These are phyloP conservation scores for Lophius piscatorius DNA, from an alignment of 2,113 vertebrate genomes.

Conservation along the genomic window DNA sequence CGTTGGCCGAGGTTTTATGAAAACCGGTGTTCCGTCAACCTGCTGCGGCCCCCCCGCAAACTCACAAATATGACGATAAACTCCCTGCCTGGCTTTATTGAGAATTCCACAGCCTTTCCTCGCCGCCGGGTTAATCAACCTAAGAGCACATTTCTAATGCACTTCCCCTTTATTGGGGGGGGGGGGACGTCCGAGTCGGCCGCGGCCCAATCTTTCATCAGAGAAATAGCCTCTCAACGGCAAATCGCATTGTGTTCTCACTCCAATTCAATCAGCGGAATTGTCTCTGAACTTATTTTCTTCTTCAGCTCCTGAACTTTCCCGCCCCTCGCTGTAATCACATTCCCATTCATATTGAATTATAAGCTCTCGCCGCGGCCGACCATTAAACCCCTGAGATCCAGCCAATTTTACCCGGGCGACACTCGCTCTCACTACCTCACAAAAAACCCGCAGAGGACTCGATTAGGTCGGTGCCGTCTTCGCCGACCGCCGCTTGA, in stretches of 20 bases:
- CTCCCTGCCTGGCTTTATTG: conserved; percentile 27
- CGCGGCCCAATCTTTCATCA: conserved; percentile 62
- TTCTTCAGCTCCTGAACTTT: conserved; percentile 48
- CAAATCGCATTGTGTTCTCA: conserved; percentile 62
- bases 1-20: not conserved
- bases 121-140: conserved; percentile 59
- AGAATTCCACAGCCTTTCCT: conserved; percentile 45
- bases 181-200: conserved; percentile 54
- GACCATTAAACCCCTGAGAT: conserved; percentile 37
- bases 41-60: not conserved
- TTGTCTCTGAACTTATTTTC: conserved; percentile 56
- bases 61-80: not conserved
- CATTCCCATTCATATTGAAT: conserved; percentile 53
- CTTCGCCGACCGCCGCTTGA: conserved; percentile 5
- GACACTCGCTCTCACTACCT: conserved; percentile 4
- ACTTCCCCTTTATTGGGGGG: conserved; percentile 61
- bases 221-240: conserved; percentile 39
- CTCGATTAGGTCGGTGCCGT: conserved; percentile 28
- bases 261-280: conserved; percentile 59
- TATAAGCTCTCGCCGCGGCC: conserved; percentile 22
- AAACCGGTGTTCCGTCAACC: not conserved
- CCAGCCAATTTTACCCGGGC: conserved; percentile 32
- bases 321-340: conserved; percentile 43
- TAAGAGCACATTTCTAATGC: conserved; percentile 75
- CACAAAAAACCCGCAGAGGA: conserved; percentile 11